A percentile compares a stretch with the other conserved stretches of the same genome.
Conservation (phyloP, 2,888 invertebrate genomes). For the Prosopocoilus inquinatus region DNA sequence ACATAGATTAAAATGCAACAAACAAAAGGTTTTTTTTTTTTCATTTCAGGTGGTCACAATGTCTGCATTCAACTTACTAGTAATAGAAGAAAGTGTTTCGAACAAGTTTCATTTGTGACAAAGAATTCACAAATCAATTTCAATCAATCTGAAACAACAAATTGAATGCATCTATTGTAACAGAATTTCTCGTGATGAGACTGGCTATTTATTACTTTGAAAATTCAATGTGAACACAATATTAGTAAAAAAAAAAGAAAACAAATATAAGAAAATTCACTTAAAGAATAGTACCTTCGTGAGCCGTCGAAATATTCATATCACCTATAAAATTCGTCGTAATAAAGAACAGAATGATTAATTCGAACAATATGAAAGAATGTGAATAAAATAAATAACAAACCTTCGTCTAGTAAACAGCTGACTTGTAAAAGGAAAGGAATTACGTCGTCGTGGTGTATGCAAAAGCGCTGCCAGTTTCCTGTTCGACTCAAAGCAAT, state of each 20-base stretch:
- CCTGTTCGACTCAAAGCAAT: slow-evolving; percentile 87
- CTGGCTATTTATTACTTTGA: too few relatives aligned
- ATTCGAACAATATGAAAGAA: background rate
- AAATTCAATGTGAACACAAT: too few relatives aligned
- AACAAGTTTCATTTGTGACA: too few relatives aligned
- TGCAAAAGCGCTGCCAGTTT: slow-evolving; percentile 93
- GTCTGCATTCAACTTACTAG: too few relatives aligned
- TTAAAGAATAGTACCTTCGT: slow-evolving; percentile 22
- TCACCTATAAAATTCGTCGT: slow-evolving; percentile 19
- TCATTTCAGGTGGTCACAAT: too few relatives aligned
- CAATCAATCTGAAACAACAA: too few relatives aligned
- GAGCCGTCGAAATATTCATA: slow-evolving; percentile 19
- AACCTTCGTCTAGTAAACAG: slow-evolving; percentile 81
- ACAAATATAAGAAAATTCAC: slow-evolving; percentile 8
- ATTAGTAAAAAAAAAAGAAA: slow-evolving; percentile 9
- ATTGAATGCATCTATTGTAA: background rate
- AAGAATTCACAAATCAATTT: too few relatives aligned
- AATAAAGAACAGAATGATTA: background rate
- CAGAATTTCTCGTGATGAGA: background rate
- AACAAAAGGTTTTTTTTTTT: too few relatives aligned
- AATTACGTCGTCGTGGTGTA: slow-evolving; percentile 70
- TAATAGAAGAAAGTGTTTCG: too few relatives aligned
- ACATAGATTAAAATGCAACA: too few relatives aligned
- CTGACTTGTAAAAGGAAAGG: slow-evolving; percentile 82
- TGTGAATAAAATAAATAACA: slow-evolving; percentile 2